Evolutionary conservation across 2,113 vertebrate species (phyloP).

Genomic region (Arenaria interpres): DNA sequence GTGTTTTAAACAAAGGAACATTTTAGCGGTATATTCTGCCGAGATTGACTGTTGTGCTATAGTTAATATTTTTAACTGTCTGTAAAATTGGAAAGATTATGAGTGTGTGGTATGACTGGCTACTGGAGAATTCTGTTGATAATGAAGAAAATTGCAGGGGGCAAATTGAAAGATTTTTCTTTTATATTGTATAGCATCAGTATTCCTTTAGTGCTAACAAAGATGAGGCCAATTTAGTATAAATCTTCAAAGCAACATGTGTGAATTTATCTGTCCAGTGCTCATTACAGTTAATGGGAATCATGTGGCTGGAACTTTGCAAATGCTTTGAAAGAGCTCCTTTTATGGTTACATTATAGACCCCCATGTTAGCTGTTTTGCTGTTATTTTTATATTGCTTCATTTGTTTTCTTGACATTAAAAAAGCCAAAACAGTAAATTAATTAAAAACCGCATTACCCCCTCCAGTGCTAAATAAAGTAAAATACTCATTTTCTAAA

Average conservation of each 20-base stretch:
- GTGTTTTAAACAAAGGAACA: slow-evolving; percentile 3
- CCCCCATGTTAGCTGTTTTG: background rate
- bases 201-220: slow-evolving; percentile 51
- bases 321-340: slow-evolving; percentile 19
- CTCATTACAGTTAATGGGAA: slow-evolving; percentile 61
- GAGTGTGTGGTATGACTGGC: background rate
- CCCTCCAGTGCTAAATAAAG: background rate
- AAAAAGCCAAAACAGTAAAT: slow-evolving; percentile 24
- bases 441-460: slow-evolving; percentile 26
- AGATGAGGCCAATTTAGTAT: slow-evolving; percentile 49
- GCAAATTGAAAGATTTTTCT: slow-evolving; percentile 44
- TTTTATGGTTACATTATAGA: slow-evolving; percentile 2
- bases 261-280: slow-evolving; percentile 56
- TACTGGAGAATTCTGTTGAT: slow-evolving; percentile 31
- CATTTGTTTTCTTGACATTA: slow-evolving; percentile 55
- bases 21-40: background rate
- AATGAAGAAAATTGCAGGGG: slow-evolving; percentile 65
- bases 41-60: background rate
- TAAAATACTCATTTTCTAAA: slow-evolving; percentile 1
- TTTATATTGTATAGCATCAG: background rate
- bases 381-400: slow-evolving; percentile 39
- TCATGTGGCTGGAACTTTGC: slow-evolving; percentile 43
- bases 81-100: slow-evolving; percentile 31
- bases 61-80: slow-evolving; percentile 35
- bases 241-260: slow-evolving; percentile 60